A percentile compares a stretch with the other conserved stretches of the same genome.
Conservation (phyloP, 2,888 invertebrate species). For the Rotaria magnacalcarata region DNA sequence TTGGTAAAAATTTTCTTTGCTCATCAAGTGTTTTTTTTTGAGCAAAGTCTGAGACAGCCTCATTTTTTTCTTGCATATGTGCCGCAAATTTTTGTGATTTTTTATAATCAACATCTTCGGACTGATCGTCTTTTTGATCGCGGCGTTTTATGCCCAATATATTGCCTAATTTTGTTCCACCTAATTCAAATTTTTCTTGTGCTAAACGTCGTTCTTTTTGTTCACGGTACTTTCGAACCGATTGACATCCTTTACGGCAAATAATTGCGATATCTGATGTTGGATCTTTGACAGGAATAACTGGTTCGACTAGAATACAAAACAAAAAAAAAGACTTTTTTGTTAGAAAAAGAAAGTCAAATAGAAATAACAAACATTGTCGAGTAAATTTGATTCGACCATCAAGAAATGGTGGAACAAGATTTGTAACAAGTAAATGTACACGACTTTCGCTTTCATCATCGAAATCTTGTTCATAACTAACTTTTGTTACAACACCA, state of each 20-base stretch:
- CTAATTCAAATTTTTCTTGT: constrained; percentile 93
- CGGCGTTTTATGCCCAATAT: constrained; percentile 82
- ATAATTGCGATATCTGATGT: constrained; percentile 95
- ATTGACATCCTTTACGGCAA: constrained; percentile 77
- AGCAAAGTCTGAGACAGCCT: constrained; percentile 76
- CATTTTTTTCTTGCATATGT: constrained; percentile 69
- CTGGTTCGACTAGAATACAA: constrained; percentile 71
- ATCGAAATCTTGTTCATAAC: constrained; percentile 76
- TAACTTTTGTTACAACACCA: constrained; percentile 78
- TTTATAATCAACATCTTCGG: constrained; percentile 45
- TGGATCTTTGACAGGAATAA: constrained; percentile 89
- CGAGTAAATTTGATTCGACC: constrained; percentile 98
- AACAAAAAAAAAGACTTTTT: no score
- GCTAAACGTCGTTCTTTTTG: constrained; percentile 92
- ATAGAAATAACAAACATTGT: constrained; percentile 64
- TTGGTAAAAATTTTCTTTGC: constrained; percentile 85
- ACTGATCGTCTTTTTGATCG: constrained; percentile 66
- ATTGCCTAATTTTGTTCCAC: constrained; percentile 88
- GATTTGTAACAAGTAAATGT: constrained; percentile 90
- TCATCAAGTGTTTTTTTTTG: constrained; percentile 70
- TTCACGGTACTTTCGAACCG: constrained; percentile 84
- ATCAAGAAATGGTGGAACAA: constrained; percentile 95
- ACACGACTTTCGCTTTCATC: constrained; percentile 90
- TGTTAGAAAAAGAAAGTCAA: no score
- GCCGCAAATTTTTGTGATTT: constrained; percentile 88